Evolutionary conservation across 2,797 vertebrate species (phyloP).

Genomic region (Spinus pinus): DNA sequence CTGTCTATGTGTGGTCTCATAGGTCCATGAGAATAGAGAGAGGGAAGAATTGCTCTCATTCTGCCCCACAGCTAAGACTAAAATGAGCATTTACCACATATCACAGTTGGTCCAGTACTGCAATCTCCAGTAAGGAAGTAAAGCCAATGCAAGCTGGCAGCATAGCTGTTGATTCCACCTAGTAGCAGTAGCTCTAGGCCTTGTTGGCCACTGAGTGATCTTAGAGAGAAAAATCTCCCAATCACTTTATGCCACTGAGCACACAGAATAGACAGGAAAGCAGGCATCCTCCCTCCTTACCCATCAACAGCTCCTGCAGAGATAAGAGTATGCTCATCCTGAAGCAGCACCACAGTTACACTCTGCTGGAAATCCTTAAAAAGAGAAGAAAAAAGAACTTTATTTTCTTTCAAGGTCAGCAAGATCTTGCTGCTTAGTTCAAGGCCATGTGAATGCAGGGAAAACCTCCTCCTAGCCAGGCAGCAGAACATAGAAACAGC

Average conservation of each 20-base stretch:
- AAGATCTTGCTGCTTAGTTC: not conserved
- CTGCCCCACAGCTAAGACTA: not conserved
- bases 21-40: not conserved
- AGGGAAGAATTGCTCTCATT: not conserved
- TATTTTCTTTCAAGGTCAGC: not conserved
- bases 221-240: not conserved
- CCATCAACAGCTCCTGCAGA: conserved; percentile 97
- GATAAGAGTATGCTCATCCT: conserved; percentile 89
- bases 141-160: not conserved
- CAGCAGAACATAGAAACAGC: not conserved
- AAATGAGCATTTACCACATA: not conserved
- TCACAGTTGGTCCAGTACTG: not conserved
- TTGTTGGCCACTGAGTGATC: not conserved
- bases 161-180: not conserved
- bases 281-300: conserved; percentile 72
- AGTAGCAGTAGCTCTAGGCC: not conserved
- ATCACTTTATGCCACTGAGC: not conserved
- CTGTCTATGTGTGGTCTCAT: not conserved
- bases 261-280: not conserved
- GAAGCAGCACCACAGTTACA: conserved; percentile 94
- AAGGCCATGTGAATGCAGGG: not conserved
- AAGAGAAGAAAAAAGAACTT: not conserved
- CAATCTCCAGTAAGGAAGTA: not conserved
- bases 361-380: conserved; percentile 89
- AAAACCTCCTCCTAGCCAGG: not conserved